Evolutionary conservation across 2,797 vertebrate genomes (phyloP).

Genomic region (Sebastes paucispinis): DNA sequence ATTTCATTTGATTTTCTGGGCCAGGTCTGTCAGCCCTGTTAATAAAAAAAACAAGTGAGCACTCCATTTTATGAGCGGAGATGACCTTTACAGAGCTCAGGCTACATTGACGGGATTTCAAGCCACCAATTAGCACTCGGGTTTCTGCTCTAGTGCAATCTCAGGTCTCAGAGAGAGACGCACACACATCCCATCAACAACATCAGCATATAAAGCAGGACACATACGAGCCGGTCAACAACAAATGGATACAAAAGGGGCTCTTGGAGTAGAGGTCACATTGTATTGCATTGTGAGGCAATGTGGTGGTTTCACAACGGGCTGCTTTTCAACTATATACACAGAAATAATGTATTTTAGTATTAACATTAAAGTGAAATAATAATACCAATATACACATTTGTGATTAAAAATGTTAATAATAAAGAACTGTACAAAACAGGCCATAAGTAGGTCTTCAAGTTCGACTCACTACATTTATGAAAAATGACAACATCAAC

Average conservation of each 20-base stretch:
- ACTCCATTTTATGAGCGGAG: conserved; percentile 72
- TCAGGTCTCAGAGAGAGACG: conserved; percentile 36
- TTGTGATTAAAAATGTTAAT: neutral
- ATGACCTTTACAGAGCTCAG: conserved; percentile 76
- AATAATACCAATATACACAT: neutral
- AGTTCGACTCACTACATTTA: neutral
- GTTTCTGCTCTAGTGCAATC: conserved; percentile 51
- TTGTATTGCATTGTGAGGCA: neutral
- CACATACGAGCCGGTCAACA: neutral
- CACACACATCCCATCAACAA: conserved; percentile 48
- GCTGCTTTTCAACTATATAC: neutral
- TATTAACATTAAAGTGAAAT: neutral
- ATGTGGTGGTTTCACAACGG: neutral
- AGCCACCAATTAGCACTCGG: conserved; percentile 76
- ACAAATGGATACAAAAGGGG: conserved; percentile 42
- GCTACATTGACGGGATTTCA: conserved; percentile 71
- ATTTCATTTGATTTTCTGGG: conserved; percentile 61
- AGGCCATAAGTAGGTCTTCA: conserved; percentile 3
- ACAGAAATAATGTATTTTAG: neutral
- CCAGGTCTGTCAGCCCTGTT: conserved; percentile 60
- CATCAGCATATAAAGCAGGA: conserved; percentile 48
- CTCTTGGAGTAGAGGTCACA: conserved; percentile 22
- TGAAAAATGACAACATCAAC: conserved; percentile 48
- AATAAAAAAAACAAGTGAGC: conserved; percentile 66
- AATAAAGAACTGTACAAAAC: neutral